A percentile compares a stretch with the other conserved stretches of the same genome.
These are phyloP conservation scores for Mormyrus lacerda DNA, from an alignment of 2,113 vertebrate genomes.

Conservation along the genomic window DNA sequence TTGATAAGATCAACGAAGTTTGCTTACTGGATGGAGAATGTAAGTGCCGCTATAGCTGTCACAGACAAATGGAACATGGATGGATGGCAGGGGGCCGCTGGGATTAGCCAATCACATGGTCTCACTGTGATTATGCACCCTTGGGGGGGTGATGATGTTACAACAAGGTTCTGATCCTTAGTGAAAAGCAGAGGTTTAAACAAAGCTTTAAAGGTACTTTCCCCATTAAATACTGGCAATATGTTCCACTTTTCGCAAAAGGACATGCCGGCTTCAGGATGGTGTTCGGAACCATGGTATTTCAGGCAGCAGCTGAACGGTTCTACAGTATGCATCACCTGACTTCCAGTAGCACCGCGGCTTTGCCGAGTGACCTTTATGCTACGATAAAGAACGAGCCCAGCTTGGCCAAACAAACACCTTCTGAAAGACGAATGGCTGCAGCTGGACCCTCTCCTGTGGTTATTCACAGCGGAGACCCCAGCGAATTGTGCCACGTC, in stretches of 20 bases:
- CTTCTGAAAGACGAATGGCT: not conserved
- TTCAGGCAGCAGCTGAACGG: not conserved
- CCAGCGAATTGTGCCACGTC: not conserved
- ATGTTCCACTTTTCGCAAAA: not conserved
- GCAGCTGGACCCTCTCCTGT: not conserved
- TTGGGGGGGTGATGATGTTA: not conserved
- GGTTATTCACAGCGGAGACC: not conserved
- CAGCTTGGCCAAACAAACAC: not conserved
- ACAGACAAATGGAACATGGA: not conserved
- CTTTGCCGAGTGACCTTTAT: not conserved
- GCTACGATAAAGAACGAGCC: not conserved
- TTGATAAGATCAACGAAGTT: not conserved
- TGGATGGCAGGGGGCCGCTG: not conserved
- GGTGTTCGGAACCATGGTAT: not conserved
- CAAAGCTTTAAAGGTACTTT: not conserved
- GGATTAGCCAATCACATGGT: not conserved
- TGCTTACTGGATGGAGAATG: not conserved
- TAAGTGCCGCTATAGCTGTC: not conserved
- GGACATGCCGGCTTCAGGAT: not conserved
- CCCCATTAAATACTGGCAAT: not conserved
- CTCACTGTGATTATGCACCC: not conserved
- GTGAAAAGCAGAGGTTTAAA: not conserved
- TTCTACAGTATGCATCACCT: not conserved
- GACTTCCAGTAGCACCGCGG: not conserved
- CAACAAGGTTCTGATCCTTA: too few species aligned